Evolutionary conservation across 2,113 vertebrate genomes (phyloP), one percentile per base, ranked within the genome.

Genomic region (Perccottus glenii): DNA sequence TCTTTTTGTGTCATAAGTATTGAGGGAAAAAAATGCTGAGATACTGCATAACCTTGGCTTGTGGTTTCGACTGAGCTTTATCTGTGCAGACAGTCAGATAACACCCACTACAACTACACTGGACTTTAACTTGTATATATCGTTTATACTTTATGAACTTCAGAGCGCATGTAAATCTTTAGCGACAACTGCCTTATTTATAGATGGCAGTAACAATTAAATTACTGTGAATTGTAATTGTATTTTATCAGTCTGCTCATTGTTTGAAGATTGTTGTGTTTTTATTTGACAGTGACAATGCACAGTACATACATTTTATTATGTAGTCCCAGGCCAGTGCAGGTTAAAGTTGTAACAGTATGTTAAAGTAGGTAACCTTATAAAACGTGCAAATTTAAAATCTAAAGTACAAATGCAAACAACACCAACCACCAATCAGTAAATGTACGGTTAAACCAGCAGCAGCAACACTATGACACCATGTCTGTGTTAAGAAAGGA

Each of bases 41-140:
- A 48, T 33, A 0, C 53, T 32, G 11, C 0, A 4, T 64, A 69
- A 71, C 78, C 78, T 81, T 61, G 78, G 58, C 42, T 51, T 15
- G 61, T 60, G 57, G 32, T 61, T 32, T 53, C 1, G 35, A 15
- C 10, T 0, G n/a, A 15, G 67, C 32, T 53, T 73, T 78, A 73
- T 81, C 67, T 61, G 3, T 4, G 36, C 35, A n/a, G 3, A 42
- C 40, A 10, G 16, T 47, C 56, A 0, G 53, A 78, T 68, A 82
- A 69, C 5, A 15, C 9, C 15, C 6, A 4, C 32, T 19, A 35
- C 15, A 36, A n/a, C 27, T 3, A 12, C 42, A 1, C 12, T 36
- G 52, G 12, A 32, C 52, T 55, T 12, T 35, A 53, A 36, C 33
- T 9, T 38, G 12, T 36, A 27, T 1, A 27, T 33, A 55, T 11